These are phyloP conservation scores for Serripes groenlandicus DNA, from an alignment of 2,888 invertebrate species.

Conservation along the genomic window DNA sequence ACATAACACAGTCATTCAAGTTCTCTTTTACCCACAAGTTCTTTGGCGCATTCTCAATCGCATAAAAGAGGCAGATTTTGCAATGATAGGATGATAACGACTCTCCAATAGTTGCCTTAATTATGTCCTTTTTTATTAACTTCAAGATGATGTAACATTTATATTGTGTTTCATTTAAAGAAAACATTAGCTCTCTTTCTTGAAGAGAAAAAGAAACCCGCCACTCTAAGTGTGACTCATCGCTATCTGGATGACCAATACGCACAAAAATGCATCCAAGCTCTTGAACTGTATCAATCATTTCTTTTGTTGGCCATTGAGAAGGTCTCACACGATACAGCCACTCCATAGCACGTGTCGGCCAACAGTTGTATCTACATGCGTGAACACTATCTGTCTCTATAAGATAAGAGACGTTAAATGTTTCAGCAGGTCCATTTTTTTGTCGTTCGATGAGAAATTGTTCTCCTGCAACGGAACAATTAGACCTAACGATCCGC, in stretches of 20 bases:
- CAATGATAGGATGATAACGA: conserved; percentile 1
- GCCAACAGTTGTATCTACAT: background rate
- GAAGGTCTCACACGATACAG: background rate
- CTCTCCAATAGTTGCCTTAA: too few species aligned
- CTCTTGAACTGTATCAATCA: background rate
- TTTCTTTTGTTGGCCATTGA: conserved; percentile 2
- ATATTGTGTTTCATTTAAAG: background rate
- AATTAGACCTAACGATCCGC: too few species aligned
- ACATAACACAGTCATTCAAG: background rate
- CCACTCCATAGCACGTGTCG: background rate
- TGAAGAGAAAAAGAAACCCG: conserved; percentile 11
- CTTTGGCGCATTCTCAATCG: background rate
- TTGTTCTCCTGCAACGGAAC: too few species aligned
- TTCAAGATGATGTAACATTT: conserved; percentile 12
- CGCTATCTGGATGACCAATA: conserved; percentile 2
- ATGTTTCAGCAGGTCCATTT: conserved; percentile 1
- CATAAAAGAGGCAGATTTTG: conserved; percentile 3
- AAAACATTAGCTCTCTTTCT: conserved; percentile 5
- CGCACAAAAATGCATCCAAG: background rate
- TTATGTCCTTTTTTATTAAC: background rate
- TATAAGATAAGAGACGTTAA: background rate
- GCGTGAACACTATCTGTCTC: background rate
- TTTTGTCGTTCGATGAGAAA: too few species aligned
- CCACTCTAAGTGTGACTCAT: background rate
- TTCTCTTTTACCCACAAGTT: background rate